These are phyloP conservation scores for Lamellibrachia columna DNA, from an alignment of 2,888 invertebrate genomes.

Conservation along the genomic window DNA sequence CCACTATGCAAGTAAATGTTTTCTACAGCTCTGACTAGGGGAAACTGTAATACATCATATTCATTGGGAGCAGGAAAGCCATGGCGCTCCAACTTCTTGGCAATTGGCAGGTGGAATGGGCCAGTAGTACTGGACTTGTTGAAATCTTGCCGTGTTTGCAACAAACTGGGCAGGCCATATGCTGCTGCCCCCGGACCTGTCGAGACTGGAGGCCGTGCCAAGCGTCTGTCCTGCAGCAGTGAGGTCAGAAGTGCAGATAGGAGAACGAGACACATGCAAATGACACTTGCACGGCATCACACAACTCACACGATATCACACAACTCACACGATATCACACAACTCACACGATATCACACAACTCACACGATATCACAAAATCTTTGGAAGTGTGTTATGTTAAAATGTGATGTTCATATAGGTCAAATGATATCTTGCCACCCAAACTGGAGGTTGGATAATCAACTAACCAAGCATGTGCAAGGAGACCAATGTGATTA, in stretches of 20 bases:
- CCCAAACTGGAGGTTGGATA: constrained; percentile 1
- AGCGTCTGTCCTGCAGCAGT: constrained; percentile 49
- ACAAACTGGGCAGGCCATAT: constrained; percentile 51
- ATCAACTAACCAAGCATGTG: neutral
- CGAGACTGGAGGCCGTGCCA: constrained; percentile 45
- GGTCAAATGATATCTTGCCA: neutral
- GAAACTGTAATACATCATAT: constrained; percentile 54
- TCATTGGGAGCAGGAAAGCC: constrained; percentile 60
- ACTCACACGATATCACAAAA: neutral
- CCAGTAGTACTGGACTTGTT: constrained; percentile 54
- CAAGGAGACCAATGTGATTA: neutral
- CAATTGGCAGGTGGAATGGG: constrained; percentile 61
- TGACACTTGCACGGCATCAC: neutral
- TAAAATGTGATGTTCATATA: neutral
- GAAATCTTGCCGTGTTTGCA: constrained; percentile 53
- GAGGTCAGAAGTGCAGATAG: constrained; percentile 29
- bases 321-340: neutral
- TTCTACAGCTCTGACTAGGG: neutral
- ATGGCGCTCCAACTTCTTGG: constrained; percentile 46
- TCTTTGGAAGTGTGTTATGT: too few relatives aligned
- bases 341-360: neutral
- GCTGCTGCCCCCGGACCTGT: constrained; percentile 59
- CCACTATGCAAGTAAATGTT: neutral
- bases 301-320: neutral
- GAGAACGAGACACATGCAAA: neutral